phyloP scores from a whole-genome alignment of 1,140 invertebrate species.

The Nephila pilipes region DNA sequence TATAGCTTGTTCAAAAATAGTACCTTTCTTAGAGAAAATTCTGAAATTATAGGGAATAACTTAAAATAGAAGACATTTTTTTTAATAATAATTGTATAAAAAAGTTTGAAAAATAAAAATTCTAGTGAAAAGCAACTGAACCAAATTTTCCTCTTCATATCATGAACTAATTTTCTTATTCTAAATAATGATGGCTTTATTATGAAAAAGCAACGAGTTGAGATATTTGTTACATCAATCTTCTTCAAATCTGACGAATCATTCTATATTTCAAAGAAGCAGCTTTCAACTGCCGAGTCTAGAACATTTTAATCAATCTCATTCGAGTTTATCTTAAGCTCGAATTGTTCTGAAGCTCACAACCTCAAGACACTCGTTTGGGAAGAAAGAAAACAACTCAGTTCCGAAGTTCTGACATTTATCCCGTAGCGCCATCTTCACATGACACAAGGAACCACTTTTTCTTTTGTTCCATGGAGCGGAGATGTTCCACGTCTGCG shows the following conservation, averaged over 20 bases:
- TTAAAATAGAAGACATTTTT: too few relatives aligned
- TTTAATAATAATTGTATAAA: too few relatives aligned
- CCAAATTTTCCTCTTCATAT: neutral
- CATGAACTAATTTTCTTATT: neutral
- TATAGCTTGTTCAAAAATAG: too few relatives aligned
- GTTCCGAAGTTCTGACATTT: conserved; percentile 66
- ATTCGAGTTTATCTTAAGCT: conserved; percentile 47
- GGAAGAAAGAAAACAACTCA: conserved; percentile 31
- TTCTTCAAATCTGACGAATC: conserved; percentile 10
- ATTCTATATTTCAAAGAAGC: neutral
- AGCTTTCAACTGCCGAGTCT: conserved; percentile 13
- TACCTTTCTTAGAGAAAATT: too few relatives aligned
- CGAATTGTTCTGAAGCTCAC: conserved; percentile 20
- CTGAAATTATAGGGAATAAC: too few relatives aligned
- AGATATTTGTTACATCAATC: neutral
- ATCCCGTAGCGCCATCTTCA: conserved; percentile 70
- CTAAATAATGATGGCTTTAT: neutral
- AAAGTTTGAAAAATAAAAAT: too few relatives aligned
- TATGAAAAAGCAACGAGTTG: neutral
- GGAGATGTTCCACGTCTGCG: conserved; percentile 48
- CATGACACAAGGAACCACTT: conserved; percentile 60
- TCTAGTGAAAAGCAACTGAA: neutral
- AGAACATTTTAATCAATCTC: conserved; percentile 56
- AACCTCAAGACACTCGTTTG: conserved; percentile 7
- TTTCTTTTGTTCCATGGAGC: conserved; percentile 51